Percentiles rank a stretch among this genome's conserved stretches.
Conservation (phyloP, 2,797 vertebrate species). For the Melanotaenia trifasciata region DNA sequence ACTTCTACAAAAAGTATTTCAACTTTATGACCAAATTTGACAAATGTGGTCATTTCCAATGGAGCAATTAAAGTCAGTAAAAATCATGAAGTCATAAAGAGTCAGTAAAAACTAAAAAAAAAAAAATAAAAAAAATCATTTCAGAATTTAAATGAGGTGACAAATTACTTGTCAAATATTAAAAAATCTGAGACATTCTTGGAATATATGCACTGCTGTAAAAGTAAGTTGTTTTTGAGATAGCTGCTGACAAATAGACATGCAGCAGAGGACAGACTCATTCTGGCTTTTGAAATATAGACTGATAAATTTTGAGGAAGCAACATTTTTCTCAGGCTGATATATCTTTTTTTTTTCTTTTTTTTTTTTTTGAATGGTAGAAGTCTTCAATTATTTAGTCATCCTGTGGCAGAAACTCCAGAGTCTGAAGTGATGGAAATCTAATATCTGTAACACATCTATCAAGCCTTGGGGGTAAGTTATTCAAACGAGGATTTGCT, state of each 20-base stretch:
- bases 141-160: background rate
- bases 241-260: constrained; percentile 26
- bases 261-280: constrained; percentile 31
- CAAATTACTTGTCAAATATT: background rate
- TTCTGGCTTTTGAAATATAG: constrained; percentile 61
- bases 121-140: background rate
- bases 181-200: constrained; percentile 8
- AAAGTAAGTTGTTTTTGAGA: constrained; percentile 27
- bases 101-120: background rate
- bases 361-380: constrained; percentile 55
- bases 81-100: background rate
- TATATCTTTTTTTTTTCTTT: constrained; percentile 58
- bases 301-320: constrained; percentile 60
- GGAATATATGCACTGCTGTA: constrained; percentile 5
- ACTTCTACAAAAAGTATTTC: background rate
- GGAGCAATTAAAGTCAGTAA: background rate
- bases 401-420: constrained; percentile 68
- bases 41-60: background rate
- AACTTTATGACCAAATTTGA: background rate
- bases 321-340: constrained; percentile 61
- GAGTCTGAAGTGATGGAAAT: constrained; percentile 76
- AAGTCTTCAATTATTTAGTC: constrained; percentile 76
- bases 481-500: constrained; percentile 68
- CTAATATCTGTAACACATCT: constrained; percentile 80
- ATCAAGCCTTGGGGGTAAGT: constrained; percentile 70